Evolutionary conservation across 1,140 invertebrate genomes (phyloP), one percentile per base, ranked within the genome.

Genomic region (Branchinecta lindahli): DNA sequence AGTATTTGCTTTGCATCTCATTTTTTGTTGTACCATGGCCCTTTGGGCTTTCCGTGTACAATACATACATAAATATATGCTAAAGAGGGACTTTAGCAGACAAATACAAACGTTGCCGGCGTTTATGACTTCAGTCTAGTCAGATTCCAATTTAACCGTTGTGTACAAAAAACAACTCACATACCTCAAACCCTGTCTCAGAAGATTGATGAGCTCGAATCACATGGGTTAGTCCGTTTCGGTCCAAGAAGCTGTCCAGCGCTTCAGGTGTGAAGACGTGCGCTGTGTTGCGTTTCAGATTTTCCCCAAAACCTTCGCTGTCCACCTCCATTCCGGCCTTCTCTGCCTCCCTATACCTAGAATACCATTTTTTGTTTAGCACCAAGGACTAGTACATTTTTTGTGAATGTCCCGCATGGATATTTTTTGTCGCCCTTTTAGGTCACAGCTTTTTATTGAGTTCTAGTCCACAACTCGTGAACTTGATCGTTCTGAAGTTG

Each of bases 191-290:
- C 15, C 87, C 87, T 65, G 81, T 80, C 75, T 86, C 83, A 68
- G 87, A 84, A 69, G 88, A 82, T 79, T 89, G 87, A 78, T 89
- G 87, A 44, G 87, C 87, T 72, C 88, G 76, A 45, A 90, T 82
- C 5, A 89, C 83, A 77, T 87, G 85, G 4, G 85, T 83, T 0
- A 88, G 80, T 44, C 79, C 78, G 78, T 89, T 87, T 70, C 78
- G 76, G 15, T 79, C 76, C 44, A 89, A 78, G 78, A 89, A 90
- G 21, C 79, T 75, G 68, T 85, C 81, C n/a, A 89, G 78, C 4
- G 87, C 87, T 44, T 82, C 81, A 73, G 80, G 81, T 73, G 82
- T 86, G 76, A 89, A 90, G 72, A 87, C 83, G 77, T 87, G 85
- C 10, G 84, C 88, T 0, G 88, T 89, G 61, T 87, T 86, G 73